These are phyloP conservation scores for Zosterops pallidus DNA, from an alignment of 2,113 vertebrate species.

Conservation along the genomic window DNA sequence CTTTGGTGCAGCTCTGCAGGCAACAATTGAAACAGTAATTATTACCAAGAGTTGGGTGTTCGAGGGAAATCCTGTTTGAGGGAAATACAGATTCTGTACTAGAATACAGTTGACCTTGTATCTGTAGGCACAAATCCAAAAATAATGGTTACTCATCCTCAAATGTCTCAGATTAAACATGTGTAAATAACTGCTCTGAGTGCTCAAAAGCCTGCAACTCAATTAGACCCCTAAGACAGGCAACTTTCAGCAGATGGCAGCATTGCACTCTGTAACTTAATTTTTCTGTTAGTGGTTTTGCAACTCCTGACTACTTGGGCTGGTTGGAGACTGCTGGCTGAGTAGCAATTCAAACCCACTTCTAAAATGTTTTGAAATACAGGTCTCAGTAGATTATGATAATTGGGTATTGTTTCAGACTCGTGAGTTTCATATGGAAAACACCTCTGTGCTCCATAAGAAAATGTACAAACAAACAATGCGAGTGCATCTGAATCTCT, in stretches of 20 bases:
- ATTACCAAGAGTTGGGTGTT: not conserved
- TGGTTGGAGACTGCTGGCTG: not conserved
- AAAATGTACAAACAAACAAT: not conserved
- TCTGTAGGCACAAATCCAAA: not conserved
- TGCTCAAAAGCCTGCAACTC: not conserved
- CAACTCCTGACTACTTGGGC: not conserved
- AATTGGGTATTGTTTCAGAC: slow-evolving; percentile 32
- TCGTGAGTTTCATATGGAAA: not conserved
- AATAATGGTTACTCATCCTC: not conserved
- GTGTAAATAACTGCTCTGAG: not conserved
- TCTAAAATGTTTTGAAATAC: slow-evolving; percentile 44
- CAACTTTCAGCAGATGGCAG: slow-evolving; percentile 54
- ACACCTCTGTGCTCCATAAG: not conserved
- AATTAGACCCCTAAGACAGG: not conserved
- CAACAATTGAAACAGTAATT: fast-evolving
- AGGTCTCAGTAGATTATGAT: slow-evolving; percentile 22
- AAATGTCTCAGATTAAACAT: not conserved
- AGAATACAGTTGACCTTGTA: not conserved
- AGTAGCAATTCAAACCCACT: slow-evolving; percentile 1
- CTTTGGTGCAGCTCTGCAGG: fast-evolving
- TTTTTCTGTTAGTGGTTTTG: not conserved
- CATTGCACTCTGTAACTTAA: slow-evolving; percentile 42
- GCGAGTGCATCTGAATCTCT: not conserved
- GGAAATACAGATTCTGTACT: not conserved
- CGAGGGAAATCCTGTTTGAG: not conserved